Evolutionary conservation across 2,113 vertebrate genomes (phyloP).

Genomic region (Mustela lutreola): DNA sequence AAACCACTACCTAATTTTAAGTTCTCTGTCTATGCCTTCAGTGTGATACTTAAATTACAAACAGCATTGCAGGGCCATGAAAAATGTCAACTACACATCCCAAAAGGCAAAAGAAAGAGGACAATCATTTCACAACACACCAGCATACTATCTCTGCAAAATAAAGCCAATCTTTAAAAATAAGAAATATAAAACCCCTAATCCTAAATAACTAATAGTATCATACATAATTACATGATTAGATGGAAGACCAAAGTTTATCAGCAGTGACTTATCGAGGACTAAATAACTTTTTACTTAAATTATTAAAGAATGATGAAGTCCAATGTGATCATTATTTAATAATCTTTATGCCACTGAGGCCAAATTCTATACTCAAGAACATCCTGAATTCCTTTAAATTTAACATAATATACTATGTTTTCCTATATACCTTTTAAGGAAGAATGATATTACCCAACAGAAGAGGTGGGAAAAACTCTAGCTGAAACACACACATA

Average conservation of each 20-base stretch:
- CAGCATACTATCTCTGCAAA: neutral
- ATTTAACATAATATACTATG: neutral
- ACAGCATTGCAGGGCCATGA: neutral
- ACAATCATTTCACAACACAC: neutral
- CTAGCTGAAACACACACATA: neutral
- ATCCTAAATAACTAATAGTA: neutral
- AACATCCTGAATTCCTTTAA: neutral
- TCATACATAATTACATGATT: neutral
- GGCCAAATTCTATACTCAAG: neutral
- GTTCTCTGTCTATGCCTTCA: neutral
- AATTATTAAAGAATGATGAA: slow-evolving; percentile 32
- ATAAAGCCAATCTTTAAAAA: slow-evolving; percentile 50
- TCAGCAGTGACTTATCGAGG: neutral
- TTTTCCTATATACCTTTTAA: slow-evolving; percentile 18
- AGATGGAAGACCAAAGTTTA: neutral
- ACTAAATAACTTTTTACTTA: neutral
- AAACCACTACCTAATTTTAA: neutral
- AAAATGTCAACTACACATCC: neutral
- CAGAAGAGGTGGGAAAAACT: neutral
- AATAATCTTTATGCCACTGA: neutral
- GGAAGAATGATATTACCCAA: neutral
- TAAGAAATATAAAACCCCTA: neutral
- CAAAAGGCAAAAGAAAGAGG: slow-evolving; percentile 17
- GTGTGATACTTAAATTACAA: neutral
- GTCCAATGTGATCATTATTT: neutral